Percentiles rank a stretch among this genome's conserved stretches.
Conservation (phyloP, 2,888 invertebrate species). For the Apomyelois bistriatella region DNA sequence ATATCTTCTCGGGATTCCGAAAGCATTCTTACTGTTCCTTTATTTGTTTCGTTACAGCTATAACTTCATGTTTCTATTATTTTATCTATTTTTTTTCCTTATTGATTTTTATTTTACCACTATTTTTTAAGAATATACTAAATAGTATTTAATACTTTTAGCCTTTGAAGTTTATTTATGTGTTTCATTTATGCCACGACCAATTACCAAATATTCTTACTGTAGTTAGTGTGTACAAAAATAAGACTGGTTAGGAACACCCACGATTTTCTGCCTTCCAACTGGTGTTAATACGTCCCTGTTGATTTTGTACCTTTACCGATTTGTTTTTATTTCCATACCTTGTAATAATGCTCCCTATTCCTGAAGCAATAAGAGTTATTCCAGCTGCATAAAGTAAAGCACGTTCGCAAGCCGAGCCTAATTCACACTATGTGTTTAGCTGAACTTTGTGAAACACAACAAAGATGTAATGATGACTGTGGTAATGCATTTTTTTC, state of each 20-base stretch:
- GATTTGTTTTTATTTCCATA: slow-evolving; percentile 39
- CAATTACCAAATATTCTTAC: slow-evolving; percentile 57
- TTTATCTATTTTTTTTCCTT: neutral
- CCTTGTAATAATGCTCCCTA: slow-evolving; percentile 51
- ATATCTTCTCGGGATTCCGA: slow-evolving; percentile 31
- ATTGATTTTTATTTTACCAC: neutral
- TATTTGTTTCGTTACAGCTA: neutral
- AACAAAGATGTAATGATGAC: slow-evolving; percentile 68
- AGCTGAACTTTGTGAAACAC: slow-evolving; percentile 75
- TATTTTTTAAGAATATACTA: neutral
- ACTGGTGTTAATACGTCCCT: slow-evolving; percentile 70
- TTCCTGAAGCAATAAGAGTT: slow-evolving; percentile 34
- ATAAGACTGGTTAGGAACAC: slow-evolving; percentile 69
- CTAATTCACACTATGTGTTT: slow-evolving; percentile 74
- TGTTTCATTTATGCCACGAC: slow-evolving; percentile 37
- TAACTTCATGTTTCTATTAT: neutral
- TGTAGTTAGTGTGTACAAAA: slow-evolving; percentile 57
- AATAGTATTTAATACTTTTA: neutral
- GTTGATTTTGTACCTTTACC: slow-evolving; percentile 63
- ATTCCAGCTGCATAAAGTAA: slow-evolving; percentile 22
- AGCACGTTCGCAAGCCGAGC: slow-evolving; percentile 42
- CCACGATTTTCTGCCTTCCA: slow-evolving; percentile 66
- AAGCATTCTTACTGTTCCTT: slow-evolving; percentile 24
- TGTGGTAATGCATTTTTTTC: slow-evolving; percentile 71
- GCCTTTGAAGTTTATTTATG: slow-evolving; percentile 4